Evolutionary conservation across 2,888 invertebrate species (phyloP), one percentile per base, ranked within the genome.

Genomic region (Heliconius cydno): DNA sequence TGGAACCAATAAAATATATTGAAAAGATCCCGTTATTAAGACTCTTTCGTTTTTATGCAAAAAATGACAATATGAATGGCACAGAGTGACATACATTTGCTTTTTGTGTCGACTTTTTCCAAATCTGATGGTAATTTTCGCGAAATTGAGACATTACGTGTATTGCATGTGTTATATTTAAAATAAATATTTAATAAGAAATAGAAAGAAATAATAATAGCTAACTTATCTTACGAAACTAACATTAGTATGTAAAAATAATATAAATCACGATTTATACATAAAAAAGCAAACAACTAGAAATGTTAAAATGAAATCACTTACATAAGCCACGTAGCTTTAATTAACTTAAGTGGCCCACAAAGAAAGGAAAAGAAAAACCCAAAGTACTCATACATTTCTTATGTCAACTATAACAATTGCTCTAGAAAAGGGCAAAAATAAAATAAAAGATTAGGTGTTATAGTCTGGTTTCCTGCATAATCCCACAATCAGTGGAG

Each of bases 381-480:
- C 22, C 2, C n/a, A 57, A 28, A 63, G 6, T 34, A 34, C 34
- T 34, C 34, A 6, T 28, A 25, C 5, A 28, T 41, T 66, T 75
- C 41, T 65, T 41, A 63, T 74, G 38, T 57, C 30, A 67, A 67
- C n/a, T 28, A 76, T 67, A 76, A 67, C 30, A 52, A 30, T 76
- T 67, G 52, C 4, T 52, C 15, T 22, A 60, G 60, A 60, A 28
- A 74, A 68, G 41, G 28, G 63, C 65, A 46, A 75, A 68, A 79
- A 78, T 52, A 78, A 78, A 72, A 34, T 34, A 52, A 52, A 68
- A 76, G 71, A 81, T 78, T 81, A 73, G 80, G 70, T 41, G 70
- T 73, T 67, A 80, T 73, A 85, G 86, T n/a, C 86, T 77, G 75
- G 86, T 87, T 89, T 90, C 89, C 90, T 88, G 89, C 71, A 67